Conservation (phyloP, 2,888 invertebrate genomes). For the Chloroclystis v-ata region DNA sequence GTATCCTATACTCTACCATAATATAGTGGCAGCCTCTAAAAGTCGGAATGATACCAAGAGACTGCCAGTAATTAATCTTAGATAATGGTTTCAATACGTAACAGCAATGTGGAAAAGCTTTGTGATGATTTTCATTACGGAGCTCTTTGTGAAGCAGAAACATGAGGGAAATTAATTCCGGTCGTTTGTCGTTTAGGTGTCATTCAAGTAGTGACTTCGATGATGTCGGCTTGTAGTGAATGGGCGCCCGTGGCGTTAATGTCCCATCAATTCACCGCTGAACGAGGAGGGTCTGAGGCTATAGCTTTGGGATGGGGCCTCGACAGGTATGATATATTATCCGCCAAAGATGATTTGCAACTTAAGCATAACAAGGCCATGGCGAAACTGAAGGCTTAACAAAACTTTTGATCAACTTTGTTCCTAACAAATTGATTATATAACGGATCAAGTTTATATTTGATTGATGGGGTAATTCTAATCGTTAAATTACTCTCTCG, state of each 20-base stretch:
- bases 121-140: too few species aligned
- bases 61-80: too few species aligned
- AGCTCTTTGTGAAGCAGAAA: too few species aligned
- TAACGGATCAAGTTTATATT: neutral
- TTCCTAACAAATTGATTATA: neutral
- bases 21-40: too few species aligned
- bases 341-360: neutral
- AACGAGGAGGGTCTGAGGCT: conserved; percentile 38
- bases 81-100: too few species aligned
- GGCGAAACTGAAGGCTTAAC: neutral
- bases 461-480: too few species aligned
- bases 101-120: too few species aligned
- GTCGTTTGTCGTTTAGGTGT: conserved; percentile 42
- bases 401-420: neutral
- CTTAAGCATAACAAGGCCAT: neutral
- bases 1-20: too few species aligned
- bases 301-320: conserved; percentile 63
- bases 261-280: conserved; percentile 51
- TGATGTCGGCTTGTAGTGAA: conserved; percentile 49
- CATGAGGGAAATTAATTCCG: too few species aligned
- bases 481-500: too few species aligned
- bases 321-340: conserved; percentile 42
- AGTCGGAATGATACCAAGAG: too few species aligned
- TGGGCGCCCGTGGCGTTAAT: conserved; percentile 58
- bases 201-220: conserved; percentile 55